These are phyloP conservation scores for Anolis carolinensis DNA, from an alignment of 2,113 vertebrate species.

Conservation along the genomic window DNA sequence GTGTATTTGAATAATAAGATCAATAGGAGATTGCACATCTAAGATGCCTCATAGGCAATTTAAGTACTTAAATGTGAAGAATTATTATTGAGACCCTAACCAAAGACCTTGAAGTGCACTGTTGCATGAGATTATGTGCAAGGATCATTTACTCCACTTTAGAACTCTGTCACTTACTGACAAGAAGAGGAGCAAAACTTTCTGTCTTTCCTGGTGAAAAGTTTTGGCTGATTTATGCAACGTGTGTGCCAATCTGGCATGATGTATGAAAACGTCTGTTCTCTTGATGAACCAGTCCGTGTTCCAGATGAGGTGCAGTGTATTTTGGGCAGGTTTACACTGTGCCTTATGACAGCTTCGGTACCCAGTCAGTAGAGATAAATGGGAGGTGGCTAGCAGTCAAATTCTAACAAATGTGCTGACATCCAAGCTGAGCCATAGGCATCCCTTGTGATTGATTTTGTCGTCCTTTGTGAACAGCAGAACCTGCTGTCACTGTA, in stretches of 20 bases:
- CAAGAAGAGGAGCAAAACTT: conserved; percentile 53
- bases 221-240: conserved; percentile 64
- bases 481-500: conserved; percentile 64
- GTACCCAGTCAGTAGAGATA: conserved; percentile 59
- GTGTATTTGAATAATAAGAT: conserved; percentile 62
- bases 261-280: conserved; percentile 62
- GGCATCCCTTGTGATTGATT: conserved; percentile 77
- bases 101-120: conserved; percentile 79
- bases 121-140: conserved; percentile 80
- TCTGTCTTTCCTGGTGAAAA: conserved; percentile 50
- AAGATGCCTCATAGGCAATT: conserved; percentile 58
- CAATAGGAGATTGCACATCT: background rate
- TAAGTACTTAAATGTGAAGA: conserved; percentile 57
- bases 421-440: conserved; percentile 74
- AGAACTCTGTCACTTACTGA: conserved; percentile 55
- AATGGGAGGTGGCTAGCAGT: conserved; percentile 64
- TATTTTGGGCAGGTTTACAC: conserved; percentile 64
- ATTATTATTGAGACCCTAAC: conserved; percentile 71
- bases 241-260: conserved; percentile 11
- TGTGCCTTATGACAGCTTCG: conserved; percentile 41
- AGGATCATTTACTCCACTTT: conserved; percentile 78
- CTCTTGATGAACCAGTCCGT: conserved; percentile 58
- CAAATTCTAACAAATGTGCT: conserved; percentile 77
- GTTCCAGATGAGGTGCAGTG: conserved; percentile 29
- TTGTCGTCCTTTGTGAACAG: conserved; percentile 54